Base-by-base conservation (phyloP, 2,888 invertebrate species). In the Lepidochitona cinerea region DNA sequence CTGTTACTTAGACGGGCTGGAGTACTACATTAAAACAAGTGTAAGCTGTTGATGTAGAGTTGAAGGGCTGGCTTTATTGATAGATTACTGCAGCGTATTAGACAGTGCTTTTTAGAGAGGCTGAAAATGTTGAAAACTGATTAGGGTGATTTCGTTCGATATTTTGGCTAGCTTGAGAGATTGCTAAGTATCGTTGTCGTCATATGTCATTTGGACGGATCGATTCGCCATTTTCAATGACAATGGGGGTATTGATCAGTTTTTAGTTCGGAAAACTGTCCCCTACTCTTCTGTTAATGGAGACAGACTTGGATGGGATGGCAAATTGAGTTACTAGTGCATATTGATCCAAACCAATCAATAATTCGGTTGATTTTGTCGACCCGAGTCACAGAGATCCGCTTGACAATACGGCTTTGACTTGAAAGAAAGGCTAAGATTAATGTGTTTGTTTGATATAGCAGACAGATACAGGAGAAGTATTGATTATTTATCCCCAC, bases 181-280 rank as follows among this genome's bases (percentile, higher is more conserved):
- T n/a, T n/a, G n/a, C n/a, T n/a, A n/a, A n/a, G n/a, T n/a, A n/a
- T n/a, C n/a, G n/a, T 59, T 29, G 26, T 29, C 59, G 59, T 59
- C 70, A 67, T 41, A 49, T 70, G 75, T 64, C 75, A 71, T 36
- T 41, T n/a, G 53, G 32, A 33, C 64, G 41, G 74, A 79, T 79
- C 76, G 75, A 75, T 77, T 74, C 66, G 75, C 73, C 67, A 65
- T 77, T 75, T 73, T 77, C 73, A 59, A 67, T 72, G 72, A 79
- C 79, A 79, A 75, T 77, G 77, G 53, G 37, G 33, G 12, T 74
- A 77, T 79, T 77, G 79, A 79, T 77, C 67, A 33, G 59, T 32
- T 29, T n/a, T 7, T 29, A 14, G 29, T 59, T 59, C 32, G 59
- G 59, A 59, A 59, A 59, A 59, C 18, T 29, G 26, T 59, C 26